Evolutionary conservation across 2,888 invertebrate genomes (phyloP).

Genomic region (Heteromurus nitidus): DNA sequence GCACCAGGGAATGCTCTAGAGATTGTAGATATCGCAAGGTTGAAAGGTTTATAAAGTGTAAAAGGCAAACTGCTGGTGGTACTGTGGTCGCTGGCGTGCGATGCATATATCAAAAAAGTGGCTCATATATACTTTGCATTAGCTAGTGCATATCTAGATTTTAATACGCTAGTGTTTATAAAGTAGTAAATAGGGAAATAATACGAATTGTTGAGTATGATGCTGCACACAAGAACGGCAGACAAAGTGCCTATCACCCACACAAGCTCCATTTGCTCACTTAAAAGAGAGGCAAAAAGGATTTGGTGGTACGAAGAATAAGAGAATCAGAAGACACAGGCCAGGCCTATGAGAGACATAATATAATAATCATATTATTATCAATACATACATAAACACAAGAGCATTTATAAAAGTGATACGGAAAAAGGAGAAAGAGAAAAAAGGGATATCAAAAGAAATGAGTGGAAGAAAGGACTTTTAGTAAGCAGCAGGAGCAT

Average conservation of each 20-base stretch:
- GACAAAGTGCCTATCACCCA: conserved; percentile 65
- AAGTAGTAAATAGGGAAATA: too few relatives aligned
- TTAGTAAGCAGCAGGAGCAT: conserved; percentile 56
- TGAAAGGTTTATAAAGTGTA: conserved; percentile 60
- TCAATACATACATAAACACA: conserved; percentile 52
- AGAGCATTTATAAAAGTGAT: conserved; percentile 58
- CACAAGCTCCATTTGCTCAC: conserved; percentile 59
- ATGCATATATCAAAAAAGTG: conserved; percentile 1
- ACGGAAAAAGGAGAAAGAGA: conserved; percentile 45
- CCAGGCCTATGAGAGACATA: conserved; percentile 58
- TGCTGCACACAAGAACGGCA: conserved; percentile 3
- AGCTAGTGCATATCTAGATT: too few relatives aligned
- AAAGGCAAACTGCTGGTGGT: conserved; percentile 45
- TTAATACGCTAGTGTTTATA: too few relatives aligned
- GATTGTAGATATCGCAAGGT: conserved; percentile 48
- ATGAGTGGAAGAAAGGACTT: conserved; percentile 55
- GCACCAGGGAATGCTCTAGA: conserved; percentile 2
- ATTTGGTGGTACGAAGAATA: conserved; percentile 55
- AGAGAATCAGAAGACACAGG: too few relatives aligned
- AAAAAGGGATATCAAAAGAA: conserved; percentile 30
- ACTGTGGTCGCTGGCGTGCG: not conserved
- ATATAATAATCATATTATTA: conserved; percentile 59
- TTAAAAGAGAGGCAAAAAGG: conserved; percentile 3
- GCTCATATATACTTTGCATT: too few relatives aligned
- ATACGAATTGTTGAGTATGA: conserved; percentile 14